Evolutionary conservation across 2,113 vertebrate species (phyloP).

Genomic region (Bubo scandiacus): DNA sequence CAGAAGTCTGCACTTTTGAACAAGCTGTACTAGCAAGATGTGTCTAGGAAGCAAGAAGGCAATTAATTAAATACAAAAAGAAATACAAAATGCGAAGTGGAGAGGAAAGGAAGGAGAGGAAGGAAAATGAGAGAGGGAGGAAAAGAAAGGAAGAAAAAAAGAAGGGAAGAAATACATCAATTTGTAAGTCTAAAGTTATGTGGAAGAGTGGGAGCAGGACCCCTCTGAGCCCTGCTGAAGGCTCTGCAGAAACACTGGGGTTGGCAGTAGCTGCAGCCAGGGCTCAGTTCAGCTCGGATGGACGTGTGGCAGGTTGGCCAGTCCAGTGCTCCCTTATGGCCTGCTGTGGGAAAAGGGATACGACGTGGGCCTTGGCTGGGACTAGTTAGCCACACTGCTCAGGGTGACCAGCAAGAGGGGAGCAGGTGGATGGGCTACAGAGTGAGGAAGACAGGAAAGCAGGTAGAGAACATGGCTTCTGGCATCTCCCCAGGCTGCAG

Average conservation of each 20-base stretch:
- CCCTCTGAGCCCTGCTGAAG: background rate
- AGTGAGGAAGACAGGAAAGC: background rate
- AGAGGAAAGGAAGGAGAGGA: background rate
- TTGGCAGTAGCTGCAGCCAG: background rate
- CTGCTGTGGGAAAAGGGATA: background rate
- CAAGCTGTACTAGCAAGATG: background rate
- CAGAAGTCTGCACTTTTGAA: background rate
- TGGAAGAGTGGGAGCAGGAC: background rate
- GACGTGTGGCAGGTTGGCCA: background rate
- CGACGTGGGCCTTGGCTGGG: rapidly evolving
- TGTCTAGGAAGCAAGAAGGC: background rate
- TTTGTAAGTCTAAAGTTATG: background rate
- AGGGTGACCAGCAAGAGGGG: background rate
- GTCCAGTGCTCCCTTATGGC: background rate
- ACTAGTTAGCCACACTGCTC: background rate
- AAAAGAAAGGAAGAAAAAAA: background rate
- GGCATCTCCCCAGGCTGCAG: background rate
- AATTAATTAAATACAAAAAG: background rate
- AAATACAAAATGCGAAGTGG: background rate
- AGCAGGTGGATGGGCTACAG: background rate
- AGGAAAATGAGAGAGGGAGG: background rate
- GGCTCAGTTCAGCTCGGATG: rapidly evolving
- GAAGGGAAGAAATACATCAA: background rate
- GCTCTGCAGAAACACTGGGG: background rate
- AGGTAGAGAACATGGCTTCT: background rate